Evolutionary conservation across 2,797 vertebrate species (phyloP).

Genomic region (Xiphophorus birchmanni): DNA sequence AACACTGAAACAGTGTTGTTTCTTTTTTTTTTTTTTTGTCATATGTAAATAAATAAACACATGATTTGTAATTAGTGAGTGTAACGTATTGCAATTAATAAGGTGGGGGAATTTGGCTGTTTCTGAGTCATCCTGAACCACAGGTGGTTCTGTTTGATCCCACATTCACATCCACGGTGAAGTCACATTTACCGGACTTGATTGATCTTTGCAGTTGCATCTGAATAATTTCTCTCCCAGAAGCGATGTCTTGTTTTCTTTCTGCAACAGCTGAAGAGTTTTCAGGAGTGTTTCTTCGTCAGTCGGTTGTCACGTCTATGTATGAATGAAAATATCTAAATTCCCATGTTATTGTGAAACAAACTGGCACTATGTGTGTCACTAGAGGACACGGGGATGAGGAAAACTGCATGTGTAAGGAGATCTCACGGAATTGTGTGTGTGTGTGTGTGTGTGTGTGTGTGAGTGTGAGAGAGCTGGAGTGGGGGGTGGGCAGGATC

Average conservation of each 20-base stretch:
- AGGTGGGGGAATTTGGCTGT: conserved; percentile 47
- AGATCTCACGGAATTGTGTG: conserved; percentile 79
- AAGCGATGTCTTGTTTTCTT: neutral
- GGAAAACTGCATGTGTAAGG: conserved; percentile 74
- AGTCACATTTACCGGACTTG: conserved; percentile 41
- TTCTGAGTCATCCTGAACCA: conserved; percentile 8
- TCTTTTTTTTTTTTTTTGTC: conserved; percentile 28
- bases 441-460: conserved; percentile 59
- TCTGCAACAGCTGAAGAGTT: neutral
- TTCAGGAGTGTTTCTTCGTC: neutral
- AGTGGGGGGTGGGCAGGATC: conserved; percentile 67
- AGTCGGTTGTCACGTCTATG: neutral
- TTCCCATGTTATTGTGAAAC: neutral
- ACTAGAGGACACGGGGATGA: conserved; percentile 29
- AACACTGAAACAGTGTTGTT: conserved; percentile 15
- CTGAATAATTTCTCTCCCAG: neutral
- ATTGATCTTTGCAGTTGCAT: conserved; percentile 40
- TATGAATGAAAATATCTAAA: neutral
- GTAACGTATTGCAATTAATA: neutral
- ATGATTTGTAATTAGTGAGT: neutral
- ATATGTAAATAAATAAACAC: neutral
- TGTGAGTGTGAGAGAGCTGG: conserved; percentile 25
- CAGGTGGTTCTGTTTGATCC: conserved; percentile 36
- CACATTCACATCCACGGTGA: conserved; percentile 19
- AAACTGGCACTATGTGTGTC: neutral